Evolutionary conservation across 92 coral and sea anemone species (phyloP), one percentile per base, ranked within the genome.

Genomic region (Umimayanthus kanabou): DNA sequence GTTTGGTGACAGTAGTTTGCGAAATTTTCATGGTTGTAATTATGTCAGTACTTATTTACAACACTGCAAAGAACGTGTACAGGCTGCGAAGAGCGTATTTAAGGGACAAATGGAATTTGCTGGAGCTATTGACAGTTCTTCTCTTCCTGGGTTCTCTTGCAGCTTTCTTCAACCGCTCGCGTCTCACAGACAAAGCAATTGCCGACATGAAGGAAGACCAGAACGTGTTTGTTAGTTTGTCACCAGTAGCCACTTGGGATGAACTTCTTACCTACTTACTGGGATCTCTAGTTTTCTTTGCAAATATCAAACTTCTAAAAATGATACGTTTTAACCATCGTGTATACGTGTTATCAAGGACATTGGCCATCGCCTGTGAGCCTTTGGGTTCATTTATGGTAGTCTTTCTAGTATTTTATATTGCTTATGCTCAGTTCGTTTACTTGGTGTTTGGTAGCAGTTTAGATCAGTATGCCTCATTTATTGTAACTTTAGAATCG

Each of bases 261-360:
- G 99, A 97, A 80, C 88, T 95, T 22, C 91, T 95, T 55, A 93
- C 91, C 5, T 95, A 92, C 72, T 80, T 95, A 11, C 86, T 95
- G 14, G 99, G 96, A 0, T 84, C 91, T 53, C 87, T 97, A 39
- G 98, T 97, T 37, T 89, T 93, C 89, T 90, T 95, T 77, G 96
- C 99, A 55, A 97, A 93, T 47, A 72, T 97, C 49, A 97, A 97
- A 81, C 94, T 97, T 23, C 90, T 96, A 57, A 97, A 97, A 66
- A 93, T 97, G 53, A 94, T 95, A 49, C 92, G 98, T 30, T 97
- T 97, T 55, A 97, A 97, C 82, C 97, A 93, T 33, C 94, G 97
- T 26, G 91, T 97, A n/a, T 94, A 85, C n/a, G 82, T 95, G 30
- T 94, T 97, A 40, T 92, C 97, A 39, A 92, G 90, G 79, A 97